phyloP scores from a whole-genome alignment of 2,797 vertebrate genomes.

The Leptodactylus fallax region DNA sequence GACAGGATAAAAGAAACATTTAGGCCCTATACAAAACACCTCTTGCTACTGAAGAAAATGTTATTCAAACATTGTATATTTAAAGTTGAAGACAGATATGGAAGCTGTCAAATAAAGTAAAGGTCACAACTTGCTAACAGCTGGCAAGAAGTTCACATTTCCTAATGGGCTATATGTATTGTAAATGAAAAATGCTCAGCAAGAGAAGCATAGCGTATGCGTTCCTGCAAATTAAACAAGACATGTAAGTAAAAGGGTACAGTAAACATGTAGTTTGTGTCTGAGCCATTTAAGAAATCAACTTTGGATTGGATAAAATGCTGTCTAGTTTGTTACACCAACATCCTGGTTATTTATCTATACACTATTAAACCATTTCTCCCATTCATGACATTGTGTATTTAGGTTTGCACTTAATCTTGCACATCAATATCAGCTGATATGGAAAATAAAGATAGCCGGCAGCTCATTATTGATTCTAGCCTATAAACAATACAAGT shows the following conservation, averaged over 20 bases:
- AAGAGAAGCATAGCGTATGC: not conserved
- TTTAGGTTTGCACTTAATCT: conserved; percentile 49
- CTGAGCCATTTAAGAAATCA: not conserved
- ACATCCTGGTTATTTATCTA: conserved; percentile 21
- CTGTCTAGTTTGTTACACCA: not conserved
- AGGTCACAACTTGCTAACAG: conserved; percentile 22
- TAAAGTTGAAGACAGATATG: not conserved
- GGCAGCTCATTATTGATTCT: conserved; percentile 55
- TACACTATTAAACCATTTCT: conserved; percentile 33
- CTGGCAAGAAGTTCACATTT: conserved; percentile 32
- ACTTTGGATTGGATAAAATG: not conserved
- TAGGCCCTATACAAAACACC: not conserved
- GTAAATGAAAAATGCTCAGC: conserved; percentile 5
- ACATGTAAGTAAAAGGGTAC: conserved; percentile 11
- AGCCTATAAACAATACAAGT: conserved; percentile 54
- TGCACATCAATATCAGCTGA: conserved; percentile 52
- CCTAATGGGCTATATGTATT: conserved; percentile 12
- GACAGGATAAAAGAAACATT: conserved; percentile 31
- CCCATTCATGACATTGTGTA: conserved; percentile 45
- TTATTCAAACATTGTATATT: conserved; percentile 20
- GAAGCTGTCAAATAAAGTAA: conserved; percentile 12
- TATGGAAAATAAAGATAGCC: conserved; percentile 51
- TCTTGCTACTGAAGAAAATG: not conserved
- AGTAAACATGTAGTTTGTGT: not conserved
- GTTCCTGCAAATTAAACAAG: not conserved